Percentiles rank a stretch among this genome's conserved stretches.
phyloP scores from a whole-genome alignment of 2,113 vertebrate species.

The Pseudorectes ferrugineus region DNA sequence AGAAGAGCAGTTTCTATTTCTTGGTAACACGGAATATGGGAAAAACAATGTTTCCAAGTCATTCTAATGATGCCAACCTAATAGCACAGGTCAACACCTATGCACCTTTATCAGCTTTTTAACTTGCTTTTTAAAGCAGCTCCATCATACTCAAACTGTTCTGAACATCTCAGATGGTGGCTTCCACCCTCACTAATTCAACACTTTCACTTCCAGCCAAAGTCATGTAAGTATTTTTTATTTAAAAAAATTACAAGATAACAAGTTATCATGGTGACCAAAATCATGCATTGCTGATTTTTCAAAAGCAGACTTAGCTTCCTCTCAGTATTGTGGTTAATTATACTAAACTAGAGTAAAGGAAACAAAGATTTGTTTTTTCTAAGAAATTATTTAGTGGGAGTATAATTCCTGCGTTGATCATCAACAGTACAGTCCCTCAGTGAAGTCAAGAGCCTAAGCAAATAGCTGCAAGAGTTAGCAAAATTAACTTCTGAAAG shows the following conservation, averaged over 20 bases:
- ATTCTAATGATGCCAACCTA: not conserved
- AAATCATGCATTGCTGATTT: not conserved
- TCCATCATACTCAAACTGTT: not conserved
- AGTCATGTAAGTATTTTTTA: not conserved
- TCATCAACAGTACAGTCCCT: not conserved
- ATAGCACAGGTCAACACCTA: not conserved
- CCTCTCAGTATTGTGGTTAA: not conserved
- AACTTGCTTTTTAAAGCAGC: not conserved
- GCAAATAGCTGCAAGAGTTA: not conserved
- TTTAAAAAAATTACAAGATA: not conserved
- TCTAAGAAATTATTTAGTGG: not conserved
- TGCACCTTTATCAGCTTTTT: not conserved
- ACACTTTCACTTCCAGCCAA: not conserved
- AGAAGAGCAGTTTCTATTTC: not conserved
- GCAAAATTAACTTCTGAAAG: slow-evolving; percentile 35
- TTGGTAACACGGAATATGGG: not conserved
- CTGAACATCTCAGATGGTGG: not conserved
- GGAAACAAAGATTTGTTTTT: not conserved
- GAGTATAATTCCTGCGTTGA: not conserved
- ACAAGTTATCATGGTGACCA: not conserved
- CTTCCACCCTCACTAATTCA: not conserved
- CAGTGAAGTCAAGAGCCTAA: not conserved
- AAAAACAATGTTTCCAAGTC: not conserved
- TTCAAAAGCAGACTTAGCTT: not conserved
- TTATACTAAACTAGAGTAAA: not conserved